phyloP scores from a whole-genome alignment of 92 coral and sea anemone species.

The Ricordea florida region DNA sequence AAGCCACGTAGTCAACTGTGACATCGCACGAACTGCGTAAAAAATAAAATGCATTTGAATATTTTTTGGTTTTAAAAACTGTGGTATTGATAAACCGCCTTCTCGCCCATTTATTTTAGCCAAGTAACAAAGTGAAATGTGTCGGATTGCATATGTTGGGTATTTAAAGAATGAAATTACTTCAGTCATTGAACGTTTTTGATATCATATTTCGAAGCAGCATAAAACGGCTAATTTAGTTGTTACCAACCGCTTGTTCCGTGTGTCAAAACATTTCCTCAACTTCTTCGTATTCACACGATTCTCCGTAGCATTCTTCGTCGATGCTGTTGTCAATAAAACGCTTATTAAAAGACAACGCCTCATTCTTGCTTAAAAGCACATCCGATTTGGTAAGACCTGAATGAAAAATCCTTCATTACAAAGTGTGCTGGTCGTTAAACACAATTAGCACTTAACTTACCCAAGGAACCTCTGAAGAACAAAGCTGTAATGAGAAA shows the following conservation, averaged over 20 bases:
- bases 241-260: constrained; percentile 38
- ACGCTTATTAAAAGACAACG: constrained; percentile 24
- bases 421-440: no score
- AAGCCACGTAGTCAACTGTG: no score
- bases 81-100: neutral
- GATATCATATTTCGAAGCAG: neutral
- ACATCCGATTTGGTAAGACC: constrained; percentile 12
- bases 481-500: neutral
- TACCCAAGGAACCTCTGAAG: neutral
- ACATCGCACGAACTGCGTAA: neutral
- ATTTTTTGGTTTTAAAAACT: neutral
- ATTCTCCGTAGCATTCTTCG: constrained; percentile 45
- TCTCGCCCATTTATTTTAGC: no score
- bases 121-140: no score
- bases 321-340: constrained; percentile 23
- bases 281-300: constrained; percentile 33
- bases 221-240: neutral
- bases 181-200: no score
- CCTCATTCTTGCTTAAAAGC: constrained; percentile 6
- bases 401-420: neutral
- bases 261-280: constrained; percentile 28
- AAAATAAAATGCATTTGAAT: neutral
- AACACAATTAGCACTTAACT: no score
- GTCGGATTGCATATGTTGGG: no score
- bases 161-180: no score